Evolutionary conservation across 2,113 vertebrate genomes (phyloP), one percentile per base, ranked within the genome.

Genomic region (Acrocephalus arundinaceus): DNA sequence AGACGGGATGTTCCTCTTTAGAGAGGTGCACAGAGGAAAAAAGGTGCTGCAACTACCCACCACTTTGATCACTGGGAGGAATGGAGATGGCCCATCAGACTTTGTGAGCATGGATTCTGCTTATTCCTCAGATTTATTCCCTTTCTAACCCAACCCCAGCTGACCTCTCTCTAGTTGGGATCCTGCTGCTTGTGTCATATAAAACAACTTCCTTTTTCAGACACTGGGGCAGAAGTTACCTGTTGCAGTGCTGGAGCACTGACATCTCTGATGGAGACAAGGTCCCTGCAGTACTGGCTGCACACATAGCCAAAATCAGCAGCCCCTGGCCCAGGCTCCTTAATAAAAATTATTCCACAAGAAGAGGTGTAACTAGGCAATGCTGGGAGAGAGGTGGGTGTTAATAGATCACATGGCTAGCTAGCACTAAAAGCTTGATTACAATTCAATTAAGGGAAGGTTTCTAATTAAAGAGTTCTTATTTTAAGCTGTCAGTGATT

Each of bases 401-500:
- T 96, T 96, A 94, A 46, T 79, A 94, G 88, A 90, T 90, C 92
- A 95, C 90, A 67, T 45, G 70, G 80, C 68, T 92, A 84, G 68
- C 73, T 85, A 72, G 92, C 76, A 93, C 58, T 52, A 91, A 93
- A 93, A 94, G 35, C 92, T 96, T 93, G 93, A 96, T 96, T 96
- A 96, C 86, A 95, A 96, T 95, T 96, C 92, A 96, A 93, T 96
- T 96, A 96, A 92, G 66, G 80, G 61, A 93, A 96, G 67, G 57
- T 72, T 96, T 92, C 79, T 94, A 97, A 96, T 96, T 96, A 90
- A 95, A 85, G 90, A 89, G n/a, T 90, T 94, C 77, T 97, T 96
- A 96, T 97, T 96, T 96, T 95, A 97, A 95, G 73, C 45, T 70
- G 80, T 87, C 91, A 96, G 85, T 96, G 92, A 95, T 97, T 96